Evolutionary conservation across 2,113 vertebrate species (phyloP), one percentile per base, ranked within the genome.

Genomic region (Lagenorhynchus albirostris): DNA sequence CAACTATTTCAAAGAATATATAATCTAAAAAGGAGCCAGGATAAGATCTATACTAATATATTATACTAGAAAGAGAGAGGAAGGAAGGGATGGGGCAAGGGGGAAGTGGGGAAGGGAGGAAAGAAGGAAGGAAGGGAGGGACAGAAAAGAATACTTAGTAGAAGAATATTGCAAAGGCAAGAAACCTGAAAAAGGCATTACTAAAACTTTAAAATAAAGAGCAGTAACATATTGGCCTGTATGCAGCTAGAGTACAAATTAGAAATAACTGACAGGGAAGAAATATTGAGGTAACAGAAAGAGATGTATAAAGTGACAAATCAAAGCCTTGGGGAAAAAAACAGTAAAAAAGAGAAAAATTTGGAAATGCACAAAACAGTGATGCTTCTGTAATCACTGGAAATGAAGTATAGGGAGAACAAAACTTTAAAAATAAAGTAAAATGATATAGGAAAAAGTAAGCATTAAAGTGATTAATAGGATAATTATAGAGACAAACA

Each of bases 381-480:
- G 50, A 50, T 17, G 29, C 8, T 4, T 74, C 29, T 89, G 29
- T 63, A 65, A 53, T 41, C 44, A 67, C 29, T 41, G 44, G 91
- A 84, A 74, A 84, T 53, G 6, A 83, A 83, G 25, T 53, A 68
- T 53, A 63, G 41, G 73, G 25, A 38, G 12, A 84, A 83, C 8
- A 55, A 81, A 79, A 68, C 33, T 65, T 4, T 55, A 2, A 2
- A 76, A 58, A n/a, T 70, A 58, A 23, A 86, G 8, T 55, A 14
- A 55, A 55, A 55, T 36, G 5, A 94, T 44, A 93, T 4, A 18
- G 14, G 20, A 31, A 62, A 55, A 50, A 63, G 63, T 31, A 77
- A 77, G 15, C 33, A 77, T 26, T 70, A 41, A 91, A 77, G 90
- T 77, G 38, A 53, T 77, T 58, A 95, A 85, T 20, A n/a, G 31